Percentiles rank a stretch among this genome's conserved stretches.
Evolutionary conservation across 64 coral and sea anemone genomes (phyloP).

Genomic region (Montipora foliosa): DNA sequence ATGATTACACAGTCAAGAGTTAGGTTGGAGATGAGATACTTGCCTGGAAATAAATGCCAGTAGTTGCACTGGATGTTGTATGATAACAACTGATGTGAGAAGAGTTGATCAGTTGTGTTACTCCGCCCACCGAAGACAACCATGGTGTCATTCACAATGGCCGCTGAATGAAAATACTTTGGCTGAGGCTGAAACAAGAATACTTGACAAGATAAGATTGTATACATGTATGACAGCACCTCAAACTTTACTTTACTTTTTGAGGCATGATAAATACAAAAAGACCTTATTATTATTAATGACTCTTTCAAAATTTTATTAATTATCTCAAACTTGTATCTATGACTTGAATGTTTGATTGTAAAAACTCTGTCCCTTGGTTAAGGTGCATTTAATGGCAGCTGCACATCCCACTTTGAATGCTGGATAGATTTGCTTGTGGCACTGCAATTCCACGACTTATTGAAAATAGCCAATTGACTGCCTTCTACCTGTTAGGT

Average conservation of each 20-base stretch:
- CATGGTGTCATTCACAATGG: constrained; percentile 63
- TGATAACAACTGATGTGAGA: constrained; percentile 71
- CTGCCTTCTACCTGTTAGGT: too few species aligned
- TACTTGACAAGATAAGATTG: neutral
- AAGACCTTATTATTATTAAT: too few species aligned
- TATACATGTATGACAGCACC: neutral
- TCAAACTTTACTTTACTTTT: neutral
- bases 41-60: constrained; percentile 66
- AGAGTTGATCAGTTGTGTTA: constrained; percentile 33
- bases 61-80: constrained; percentile 89
- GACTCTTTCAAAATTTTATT: too few species aligned
- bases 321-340: too few species aligned
- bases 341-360: too few species aligned
- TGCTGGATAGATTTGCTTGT: too few species aligned
- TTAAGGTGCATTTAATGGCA: too few species aligned
- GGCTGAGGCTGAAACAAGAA: constrained; percentile 64
- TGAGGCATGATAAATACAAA: too few species aligned
- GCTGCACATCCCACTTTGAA: too few species aligned
- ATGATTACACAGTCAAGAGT: neutral
- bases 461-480: too few species aligned
- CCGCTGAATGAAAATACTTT: constrained; percentile 85
- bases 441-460: too few species aligned
- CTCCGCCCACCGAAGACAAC: constrained; percentile 82
- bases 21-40: neutral
- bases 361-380: too few species aligned